Evolutionary conservation across 2,888 invertebrate genomes (phyloP), one percentile per base, ranked within the genome.

Genomic region (Dendrolimus houi): DNA sequence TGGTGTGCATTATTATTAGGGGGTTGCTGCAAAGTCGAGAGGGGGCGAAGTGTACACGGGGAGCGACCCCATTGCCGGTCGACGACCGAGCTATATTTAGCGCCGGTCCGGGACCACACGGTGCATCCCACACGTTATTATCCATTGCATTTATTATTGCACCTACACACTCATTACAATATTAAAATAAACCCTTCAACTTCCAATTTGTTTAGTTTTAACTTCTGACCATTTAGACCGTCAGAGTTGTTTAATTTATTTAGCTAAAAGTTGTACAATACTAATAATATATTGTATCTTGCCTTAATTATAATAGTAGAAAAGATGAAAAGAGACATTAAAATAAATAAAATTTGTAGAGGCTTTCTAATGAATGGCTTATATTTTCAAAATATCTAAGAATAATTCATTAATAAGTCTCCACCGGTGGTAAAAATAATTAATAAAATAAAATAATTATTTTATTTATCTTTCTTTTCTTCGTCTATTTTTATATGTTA

Each of bases 11-110:
- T 68, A 58, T 64, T 68, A 65, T 67, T 9, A 47, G 47, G 47
- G 66, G 59, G 54, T 61, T 56, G 62, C 9, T 47, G 61, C 56
- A 57, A 57, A 60, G 62, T 58, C 53, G 62, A 60, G 61, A 61
- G 57, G 58, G 52, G 62, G 58, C 61, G 65, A 57, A 60, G 62
- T 41, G 59, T 62, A 62, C 56, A 59, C 63, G 73, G 78, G 80
- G 81, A 75, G 78, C 75, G 87, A 81, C 88, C 89, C 72, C 83
- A 64, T 81, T 88, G 72, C 70, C 67, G 88, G 80, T 81, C 87
- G 79, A 71, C 78, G 87, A 80, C 87, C 87, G 83, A 63, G 74
- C 75, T 88, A 87, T 85, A 88, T 89, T 85, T 86, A 88, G 85
- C 78, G 61, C 66, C 67, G 66, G 71, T 71, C 79, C 69, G 71